Evolutionary conservation across 2,888 invertebrate genomes (phyloP).

Genomic region (Tuberolachnus salignus): DNA sequence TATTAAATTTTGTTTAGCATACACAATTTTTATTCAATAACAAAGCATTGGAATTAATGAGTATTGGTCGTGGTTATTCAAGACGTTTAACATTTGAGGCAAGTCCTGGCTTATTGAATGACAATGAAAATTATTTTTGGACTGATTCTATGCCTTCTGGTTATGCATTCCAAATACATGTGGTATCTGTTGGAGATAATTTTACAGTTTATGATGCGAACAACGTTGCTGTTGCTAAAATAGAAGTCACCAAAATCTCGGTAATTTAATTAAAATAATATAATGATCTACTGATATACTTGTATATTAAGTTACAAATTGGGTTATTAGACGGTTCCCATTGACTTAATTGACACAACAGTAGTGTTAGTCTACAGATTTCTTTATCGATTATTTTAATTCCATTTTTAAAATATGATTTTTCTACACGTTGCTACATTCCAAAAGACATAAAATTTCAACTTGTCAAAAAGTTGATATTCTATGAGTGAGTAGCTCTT

Average conservation of each 20-base stretch:
- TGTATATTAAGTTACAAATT: too few relatives aligned
- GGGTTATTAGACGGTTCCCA: too few relatives aligned
- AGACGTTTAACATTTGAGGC: conserved; percentile 76
- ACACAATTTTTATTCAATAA: conserved; percentile 67
- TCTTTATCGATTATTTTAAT: too few relatives aligned
- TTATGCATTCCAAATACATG: conserved; percentile 74
- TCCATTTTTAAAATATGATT: too few relatives aligned
- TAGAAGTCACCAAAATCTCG: conserved; percentile 72
- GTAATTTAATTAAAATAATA: conserved; percentile 62
- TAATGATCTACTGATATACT: too few relatives aligned
- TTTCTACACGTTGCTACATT: too few relatives aligned
- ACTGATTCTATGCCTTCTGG: conserved; percentile 77
- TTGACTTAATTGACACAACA: too few relatives aligned
- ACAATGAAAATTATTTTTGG: conserved; percentile 78
- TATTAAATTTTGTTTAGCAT: conserved; percentile 24
- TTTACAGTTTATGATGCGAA: conserved; percentile 75
- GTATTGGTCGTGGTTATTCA: conserved; percentile 77
- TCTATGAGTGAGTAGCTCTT: too few relatives aligned
- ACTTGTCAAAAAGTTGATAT: too few relatives aligned
- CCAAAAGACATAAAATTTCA: too few relatives aligned
- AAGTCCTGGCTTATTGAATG: conserved; percentile 67
- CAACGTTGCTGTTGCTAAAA: conserved; percentile 71
- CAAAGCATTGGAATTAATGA: conserved; percentile 71
- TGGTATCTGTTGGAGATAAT: conserved; percentile 72
- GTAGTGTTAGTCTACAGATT: too few relatives aligned